Percentiles rank a stretch among this genome's conserved stretches.
These are phyloP conservation scores for Mizuhopecten yessoensis DNA, from an alignment of 1,140 invertebrate genomes.

Conservation along the genomic window DNA sequence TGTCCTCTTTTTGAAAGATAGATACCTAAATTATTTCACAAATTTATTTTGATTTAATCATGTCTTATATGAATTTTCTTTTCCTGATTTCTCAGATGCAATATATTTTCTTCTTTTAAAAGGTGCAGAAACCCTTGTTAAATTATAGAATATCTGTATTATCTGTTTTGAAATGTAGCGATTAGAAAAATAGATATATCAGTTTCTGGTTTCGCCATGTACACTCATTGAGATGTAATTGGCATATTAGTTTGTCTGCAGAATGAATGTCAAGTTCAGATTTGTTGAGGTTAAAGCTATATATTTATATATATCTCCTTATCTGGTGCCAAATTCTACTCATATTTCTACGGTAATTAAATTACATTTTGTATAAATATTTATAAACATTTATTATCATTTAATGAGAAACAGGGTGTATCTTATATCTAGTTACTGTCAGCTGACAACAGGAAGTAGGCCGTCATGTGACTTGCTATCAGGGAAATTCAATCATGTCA, in stretches of 20 bases:
- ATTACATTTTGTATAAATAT: not conserved
- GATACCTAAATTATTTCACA: too few relatives aligned
- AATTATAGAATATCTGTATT: not conserved
- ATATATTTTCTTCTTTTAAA: not conserved
- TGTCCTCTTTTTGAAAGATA: too few relatives aligned
- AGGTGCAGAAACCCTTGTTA: not conserved
- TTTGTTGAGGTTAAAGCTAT: not conserved
- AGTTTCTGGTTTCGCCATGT: not conserved
- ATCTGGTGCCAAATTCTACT: not conserved
- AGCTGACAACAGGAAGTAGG: not conserved
- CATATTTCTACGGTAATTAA: not conserved
- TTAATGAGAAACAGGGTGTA: conserved; percentile 1
- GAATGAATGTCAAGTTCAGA: not conserved
- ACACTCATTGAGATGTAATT: not conserved
- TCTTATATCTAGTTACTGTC: conserved; percentile 9
- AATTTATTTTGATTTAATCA: too few relatives aligned
- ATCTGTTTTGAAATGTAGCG: not conserved
- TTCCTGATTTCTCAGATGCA: too few relatives aligned
- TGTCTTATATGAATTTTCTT: too few relatives aligned
- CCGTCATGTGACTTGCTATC: conserved; percentile 13
- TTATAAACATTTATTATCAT: conserved; percentile 13
- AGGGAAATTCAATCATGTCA: not conserved
- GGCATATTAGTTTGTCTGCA: not conserved
- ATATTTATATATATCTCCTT: too few relatives aligned
- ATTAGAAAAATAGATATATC: not conserved